Percentiles rank a stretch among this genome's conserved stretches.
phyloP scores from a whole-genome alignment of 2,888 invertebrate species.

The Hylaea fasciaria region DNA sequence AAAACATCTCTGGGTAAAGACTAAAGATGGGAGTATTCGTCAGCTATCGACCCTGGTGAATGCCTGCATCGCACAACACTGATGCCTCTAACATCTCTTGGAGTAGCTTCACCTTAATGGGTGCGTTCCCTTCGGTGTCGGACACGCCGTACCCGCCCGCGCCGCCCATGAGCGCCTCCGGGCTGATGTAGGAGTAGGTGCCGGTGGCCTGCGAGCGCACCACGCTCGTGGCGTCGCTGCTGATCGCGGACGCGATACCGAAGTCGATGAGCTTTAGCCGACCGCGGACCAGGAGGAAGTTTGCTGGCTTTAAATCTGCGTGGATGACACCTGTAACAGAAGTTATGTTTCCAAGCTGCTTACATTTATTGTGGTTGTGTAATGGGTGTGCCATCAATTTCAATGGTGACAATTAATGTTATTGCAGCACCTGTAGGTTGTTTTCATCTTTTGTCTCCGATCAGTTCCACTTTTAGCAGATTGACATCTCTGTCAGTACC shows the following conservation, averaged over 20 bases:
- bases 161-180: slow-evolving; percentile 92
- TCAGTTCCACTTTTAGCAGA: too few relatives aligned
- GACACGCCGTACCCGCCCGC: slow-evolving; percentile 71
- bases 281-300: slow-evolving; percentile 95
- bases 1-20: too few relatives aligned
- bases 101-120: slow-evolving; percentile 67
- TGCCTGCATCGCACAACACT: too few relatives aligned
- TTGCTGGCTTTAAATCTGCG: slow-evolving; percentile 98
- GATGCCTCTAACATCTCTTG: background rate
- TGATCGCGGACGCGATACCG: slow-evolving; percentile 96
- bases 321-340: slow-evolving; percentile 92
- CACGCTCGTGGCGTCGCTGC: slow-evolving; percentile 95
- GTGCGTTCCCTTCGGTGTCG: slow-evolving; percentile 65
- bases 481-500: too few relatives aligned
- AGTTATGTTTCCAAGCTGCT: background rate
- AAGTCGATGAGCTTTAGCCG: slow-evolving; percentile 98
- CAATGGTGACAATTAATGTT: too few relatives aligned
- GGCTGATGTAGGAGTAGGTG: slow-evolving; percentile 98
- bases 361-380: background rate
- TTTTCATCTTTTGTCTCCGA: too few relatives aligned
- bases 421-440: too few relatives aligned
- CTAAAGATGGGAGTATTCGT: too few relatives aligned
- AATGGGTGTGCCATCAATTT: too few relatives aligned
- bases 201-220: slow-evolving; percentile 93
- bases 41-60: too few relatives aligned